Evolutionary conservation across 23 tunicate genomes (phyloP).

Genomic region (Trididemnum miniatum): DNA sequence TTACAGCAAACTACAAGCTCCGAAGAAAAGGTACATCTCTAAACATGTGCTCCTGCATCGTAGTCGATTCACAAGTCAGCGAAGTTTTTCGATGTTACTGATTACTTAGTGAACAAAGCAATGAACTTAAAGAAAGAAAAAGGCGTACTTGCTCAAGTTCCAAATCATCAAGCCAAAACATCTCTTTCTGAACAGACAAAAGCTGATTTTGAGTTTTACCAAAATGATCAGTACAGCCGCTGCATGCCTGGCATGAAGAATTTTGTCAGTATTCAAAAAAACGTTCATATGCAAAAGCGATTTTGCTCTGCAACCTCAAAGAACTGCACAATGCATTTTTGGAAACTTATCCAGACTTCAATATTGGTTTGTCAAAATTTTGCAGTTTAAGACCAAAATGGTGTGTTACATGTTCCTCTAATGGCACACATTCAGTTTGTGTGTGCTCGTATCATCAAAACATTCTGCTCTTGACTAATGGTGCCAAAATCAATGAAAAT

Average conservation of each 20-base stretch:
- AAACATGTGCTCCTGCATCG: background rate
- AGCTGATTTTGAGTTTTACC: too few species aligned
- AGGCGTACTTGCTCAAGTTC: background rate
- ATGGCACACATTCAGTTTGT: slow-evolving; percentile 27
- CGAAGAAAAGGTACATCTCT: background rate
- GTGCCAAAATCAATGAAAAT: background rate
- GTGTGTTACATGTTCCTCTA: slow-evolving; percentile 6
- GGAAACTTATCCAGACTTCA: background rate
- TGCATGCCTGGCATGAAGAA: slow-evolving; percentile 12
- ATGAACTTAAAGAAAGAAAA: background rate
- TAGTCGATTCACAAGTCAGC: background rate
- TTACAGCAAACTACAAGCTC: background rate
- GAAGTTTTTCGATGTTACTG: background rate
- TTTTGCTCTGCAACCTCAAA: slow-evolving; percentile 10
- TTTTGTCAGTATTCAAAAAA: slow-evolving; percentile 7
- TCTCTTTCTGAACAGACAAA: too few species aligned
- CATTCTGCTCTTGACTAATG: background rate
- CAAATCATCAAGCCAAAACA: background rate
- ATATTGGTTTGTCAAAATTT: slow-evolving; percentile 29
- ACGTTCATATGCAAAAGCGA: slow-evolving; percentile 13
- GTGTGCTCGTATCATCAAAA: slow-evolving; percentile 17
- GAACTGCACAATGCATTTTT: slow-evolving; percentile 17
- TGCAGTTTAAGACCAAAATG: slow-evolving; percentile 11
- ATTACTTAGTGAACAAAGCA: background rate
- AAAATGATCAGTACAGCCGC: slow-evolving; percentile 3